Base-by-base conservation (phyloP, 2,797 vertebrate genomes). In the Bovichtus variegatus region DNA sequence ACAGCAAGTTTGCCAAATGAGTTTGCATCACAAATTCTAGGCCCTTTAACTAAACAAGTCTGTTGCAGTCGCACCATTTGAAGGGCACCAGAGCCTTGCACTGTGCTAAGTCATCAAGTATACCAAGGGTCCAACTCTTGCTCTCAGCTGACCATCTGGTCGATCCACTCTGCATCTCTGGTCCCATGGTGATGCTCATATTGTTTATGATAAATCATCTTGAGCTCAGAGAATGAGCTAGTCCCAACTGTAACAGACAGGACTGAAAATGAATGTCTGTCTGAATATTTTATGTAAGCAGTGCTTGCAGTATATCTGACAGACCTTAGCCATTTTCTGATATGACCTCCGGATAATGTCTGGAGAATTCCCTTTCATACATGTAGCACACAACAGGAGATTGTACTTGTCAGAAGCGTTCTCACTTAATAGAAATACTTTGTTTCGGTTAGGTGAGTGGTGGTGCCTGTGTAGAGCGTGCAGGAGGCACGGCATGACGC, bases 131-230 rank as follows among this genome's bases (percentile, higher is more conserved):
- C 74, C 67, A 72, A 8, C 18, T 71, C 73, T 50, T 58, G 43
- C 31, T 72, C 68, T 80, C 43, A 68, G 44, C 34, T 76, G 55
- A 78, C 57, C 79, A 82, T 82, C 78, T 76, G 71, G 63, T 36
- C 27, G 49, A 73, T 34, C 34, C 25, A 66, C 21, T 67, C 64
- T 76, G 64, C 60, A 57, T 21, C 36, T 49, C 55, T 57, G 27
- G 60, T 81, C 71, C 74, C 54, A 34, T n/a, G n/a, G n/a, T n/a
- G n/a, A n/a, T n/a, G n/a, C n/a, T 65, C 57, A 72, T 21, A 64
- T 68, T 60, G 31, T 70, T 71, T 51, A 27, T 54, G 80, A 69
- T 59, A 75, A 76, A 80, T 78, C 53, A 68, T 78, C 49, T 58
- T 41, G 49, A 58, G 50, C 40, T 43, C 15, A 65, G 57, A 59